Conservation (phyloP, 2,888 invertebrate species). For the Eurois occulta region DNA sequence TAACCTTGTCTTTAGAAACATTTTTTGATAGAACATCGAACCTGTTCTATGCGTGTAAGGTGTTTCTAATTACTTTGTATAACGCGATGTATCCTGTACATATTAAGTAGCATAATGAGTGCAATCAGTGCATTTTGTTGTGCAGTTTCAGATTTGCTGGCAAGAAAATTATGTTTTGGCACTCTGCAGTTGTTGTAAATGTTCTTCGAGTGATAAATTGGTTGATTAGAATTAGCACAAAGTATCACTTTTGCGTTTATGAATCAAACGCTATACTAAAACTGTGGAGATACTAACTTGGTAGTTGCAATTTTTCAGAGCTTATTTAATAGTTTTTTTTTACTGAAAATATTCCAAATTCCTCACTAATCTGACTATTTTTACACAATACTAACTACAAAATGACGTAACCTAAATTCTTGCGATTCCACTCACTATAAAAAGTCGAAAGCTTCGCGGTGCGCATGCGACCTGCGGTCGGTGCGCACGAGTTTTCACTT, state of each 20-base stretch:
- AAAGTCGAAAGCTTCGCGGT: slow-evolving; percentile 73
- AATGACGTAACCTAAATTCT: slow-evolving; percentile 67
- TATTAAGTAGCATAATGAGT: slow-evolving; percentile 13
- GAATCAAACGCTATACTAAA: background rate
- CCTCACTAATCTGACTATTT: slow-evolving; percentile 9
- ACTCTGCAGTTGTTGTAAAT: background rate
- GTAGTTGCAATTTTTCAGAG: background rate
- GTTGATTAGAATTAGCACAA: background rate
- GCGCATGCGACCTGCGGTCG: slow-evolving; percentile 69
- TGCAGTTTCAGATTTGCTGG: background rate
- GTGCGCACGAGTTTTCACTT: slow-evolving; percentile 81
- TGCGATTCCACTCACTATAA: slow-evolving; percentile 49
- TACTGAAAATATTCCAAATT: slow-evolving; percentile 6
- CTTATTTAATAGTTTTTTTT: background rate
- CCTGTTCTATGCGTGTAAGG: slow-evolving; percentile 43
- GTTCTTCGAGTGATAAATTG: background rate
- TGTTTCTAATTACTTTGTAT: slow-evolving; percentile 38
- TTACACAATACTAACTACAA: background rate
- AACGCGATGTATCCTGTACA: slow-evolving; percentile 53
- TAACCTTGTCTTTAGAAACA: slow-evolving; percentile 62
- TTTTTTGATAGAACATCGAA: slow-evolving; percentile 53
- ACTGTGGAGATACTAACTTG: background rate
- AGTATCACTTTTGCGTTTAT: background rate
- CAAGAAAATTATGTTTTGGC: slow-evolving; percentile 11
- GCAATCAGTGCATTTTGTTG: slow-evolving; percentile 15